phyloP scores from a whole-genome alignment of 2,113 vertebrate species.

The Ammodytes dubius region DNA sequence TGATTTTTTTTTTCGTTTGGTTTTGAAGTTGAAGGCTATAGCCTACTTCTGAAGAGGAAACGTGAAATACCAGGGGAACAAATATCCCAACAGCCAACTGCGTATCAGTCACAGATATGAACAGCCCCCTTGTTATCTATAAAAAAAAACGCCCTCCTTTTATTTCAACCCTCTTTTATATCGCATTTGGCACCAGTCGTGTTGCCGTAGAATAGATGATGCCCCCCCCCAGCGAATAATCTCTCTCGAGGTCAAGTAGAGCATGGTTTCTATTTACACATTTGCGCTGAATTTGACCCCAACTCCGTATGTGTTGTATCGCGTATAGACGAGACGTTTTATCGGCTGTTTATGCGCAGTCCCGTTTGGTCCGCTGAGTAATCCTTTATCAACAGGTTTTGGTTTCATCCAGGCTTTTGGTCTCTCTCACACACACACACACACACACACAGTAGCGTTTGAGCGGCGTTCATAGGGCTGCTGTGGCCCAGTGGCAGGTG shows the following conservation, averaged over 20 bases:
- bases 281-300: constrained; percentile 78
- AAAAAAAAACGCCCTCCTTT: constrained; percentile 42
- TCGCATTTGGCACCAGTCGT: constrained; percentile 82
- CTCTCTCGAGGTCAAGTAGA: constrained; percentile 82
- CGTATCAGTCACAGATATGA: constrained; percentile 25
- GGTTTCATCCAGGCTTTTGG: constrained; percentile 52
- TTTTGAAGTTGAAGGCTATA: constrained; percentile 13
- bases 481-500: constrained; percentile 45
- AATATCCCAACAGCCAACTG: constrained; percentile 76
- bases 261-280: constrained; percentile 79
- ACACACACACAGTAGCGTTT: constrained; percentile 30
- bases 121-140: constrained; percentile 60
- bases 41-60: constrained; percentile 31
- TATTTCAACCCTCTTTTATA: constrained; percentile 62
- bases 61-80: constrained; percentile 60
- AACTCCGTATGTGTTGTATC: constrained; percentile 56
- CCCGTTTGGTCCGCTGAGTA: constrained; percentile 49
- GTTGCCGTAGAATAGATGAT: constrained; percentile 64
- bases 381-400: constrained; percentile 77
- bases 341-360: constrained; percentile 64
- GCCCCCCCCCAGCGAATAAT: constrained; percentile 81
- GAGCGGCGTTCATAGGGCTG: constrained; percentile 31
- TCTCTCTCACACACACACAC: constrained; percentile 19
- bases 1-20: not conserved
- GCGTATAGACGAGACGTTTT: constrained; percentile 51